These are phyloP conservation scores for Bombus ignitus DNA, from an alignment of 1,140 invertebrate species.

Conservation along the genomic window DNA sequence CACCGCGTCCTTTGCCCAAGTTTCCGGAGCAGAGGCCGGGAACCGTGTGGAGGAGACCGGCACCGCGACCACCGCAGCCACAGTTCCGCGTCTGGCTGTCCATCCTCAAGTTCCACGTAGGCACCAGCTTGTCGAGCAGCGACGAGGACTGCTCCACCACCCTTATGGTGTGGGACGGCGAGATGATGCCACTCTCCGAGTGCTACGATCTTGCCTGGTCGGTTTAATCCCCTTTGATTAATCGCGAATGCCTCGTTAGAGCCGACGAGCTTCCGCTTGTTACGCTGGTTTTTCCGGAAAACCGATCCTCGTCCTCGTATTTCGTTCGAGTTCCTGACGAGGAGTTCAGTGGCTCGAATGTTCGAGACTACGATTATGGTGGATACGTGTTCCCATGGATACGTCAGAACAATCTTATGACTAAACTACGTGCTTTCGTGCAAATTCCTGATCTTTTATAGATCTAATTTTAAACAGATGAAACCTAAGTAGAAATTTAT, in stretches of 20 bases:
- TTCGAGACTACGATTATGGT: not conserved
- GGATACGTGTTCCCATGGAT: not conserved
- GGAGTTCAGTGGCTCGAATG: too few species aligned
- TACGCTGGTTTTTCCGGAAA: not conserved
- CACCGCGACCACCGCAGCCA: slow-evolving; percentile 83
- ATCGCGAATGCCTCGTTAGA: not conserved
- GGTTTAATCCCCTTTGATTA: slow-evolving; percentile 62
- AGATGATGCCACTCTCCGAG: slow-evolving; percentile 88
- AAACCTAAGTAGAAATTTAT: too few species aligned
- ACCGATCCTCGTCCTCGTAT: not conserved
- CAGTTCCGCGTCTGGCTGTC: slow-evolving; percentile 93
- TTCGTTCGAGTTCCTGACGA: not conserved
- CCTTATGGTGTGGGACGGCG: slow-evolving; percentile 92
- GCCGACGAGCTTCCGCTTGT: not conserved
- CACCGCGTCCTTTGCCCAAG: slow-evolving; percentile 84
- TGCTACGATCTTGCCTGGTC: slow-evolving; percentile 92
- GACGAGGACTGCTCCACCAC: slow-evolving; percentile 91
- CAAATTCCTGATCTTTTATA: too few species aligned
- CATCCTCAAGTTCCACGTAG: slow-evolving; percentile 92
- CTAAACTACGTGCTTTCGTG: too few species aligned
- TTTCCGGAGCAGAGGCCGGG: slow-evolving; percentile 85
- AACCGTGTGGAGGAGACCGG: slow-evolving; percentile 84
- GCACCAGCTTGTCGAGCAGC: slow-evolving; percentile 80
- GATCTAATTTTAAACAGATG: too few species aligned
- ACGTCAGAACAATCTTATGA: too few species aligned